Percentiles rank a stretch among this genome's conserved stretches.
Conservation (phyloP, 1,140 invertebrate species). For the Drosophila asahinai region DNA sequence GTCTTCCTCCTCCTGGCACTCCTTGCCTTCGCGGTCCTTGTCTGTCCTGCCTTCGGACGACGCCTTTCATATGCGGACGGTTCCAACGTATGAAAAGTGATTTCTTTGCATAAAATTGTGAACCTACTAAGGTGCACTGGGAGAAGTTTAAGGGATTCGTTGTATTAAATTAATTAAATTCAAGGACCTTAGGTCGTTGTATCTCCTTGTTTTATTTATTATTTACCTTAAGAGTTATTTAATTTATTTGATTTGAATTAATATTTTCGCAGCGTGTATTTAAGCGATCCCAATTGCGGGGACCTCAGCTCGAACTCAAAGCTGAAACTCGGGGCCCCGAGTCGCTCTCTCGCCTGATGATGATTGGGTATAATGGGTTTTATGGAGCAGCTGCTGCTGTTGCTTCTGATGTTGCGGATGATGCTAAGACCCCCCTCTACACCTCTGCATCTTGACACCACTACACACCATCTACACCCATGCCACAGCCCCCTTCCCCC, state of each 20-base stretch:
- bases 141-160: neutral
- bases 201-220: too few relatives aligned
- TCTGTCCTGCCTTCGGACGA: constrained; percentile 19
- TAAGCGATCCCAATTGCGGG: constrained; percentile 56
- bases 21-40: constrained; percentile 8
- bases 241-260: neutral
- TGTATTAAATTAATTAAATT: too few relatives aligned
- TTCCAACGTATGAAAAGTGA: constrained; percentile 74
- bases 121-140: constrained; percentile 38
- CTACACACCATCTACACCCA: constrained; percentile 2
- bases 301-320: constrained; percentile 47
- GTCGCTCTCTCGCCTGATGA: constrained; percentile 70
- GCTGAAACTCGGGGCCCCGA: constrained; percentile 7
- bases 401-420: constrained; percentile 44
- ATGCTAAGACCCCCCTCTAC: constrained; percentile 30
- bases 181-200: too few relatives aligned
- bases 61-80: constrained; percentile 57
- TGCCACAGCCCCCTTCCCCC: neutral
- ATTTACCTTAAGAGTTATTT: too few relatives aligned
- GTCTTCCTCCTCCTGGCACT: neutral
- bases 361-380: constrained; percentile 84
- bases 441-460: neutral
- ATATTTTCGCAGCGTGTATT: constrained; percentile 13
- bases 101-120: constrained; percentile 80
- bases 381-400: constrained; percentile 78